phyloP scores from a whole-genome alignment of 2,113 vertebrate genomes.

The Lepidothrix coronata region DNA sequence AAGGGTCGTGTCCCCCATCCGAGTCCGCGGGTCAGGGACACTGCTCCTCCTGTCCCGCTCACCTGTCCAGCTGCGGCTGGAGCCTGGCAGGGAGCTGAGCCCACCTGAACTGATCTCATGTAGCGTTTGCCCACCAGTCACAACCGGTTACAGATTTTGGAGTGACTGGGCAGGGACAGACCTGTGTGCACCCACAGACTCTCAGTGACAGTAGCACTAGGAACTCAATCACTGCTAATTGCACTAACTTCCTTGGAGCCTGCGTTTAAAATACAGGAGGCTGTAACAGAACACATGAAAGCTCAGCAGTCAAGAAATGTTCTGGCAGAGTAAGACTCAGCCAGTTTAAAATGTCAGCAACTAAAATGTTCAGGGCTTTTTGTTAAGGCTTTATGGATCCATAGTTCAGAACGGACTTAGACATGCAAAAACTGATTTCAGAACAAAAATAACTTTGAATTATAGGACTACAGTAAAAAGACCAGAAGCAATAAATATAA shows the following conservation, averaged over 20 bases:
- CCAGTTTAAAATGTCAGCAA: neutral
- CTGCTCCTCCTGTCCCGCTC: neutral
- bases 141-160: neutral
- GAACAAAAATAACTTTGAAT: neutral
- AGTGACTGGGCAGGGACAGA: neutral
- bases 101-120: constrained; percentile 44
- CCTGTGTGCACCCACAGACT: neutral
- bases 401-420: neutral
- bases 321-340: neutral
- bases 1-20: neutral
- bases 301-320: neutral
- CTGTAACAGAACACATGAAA: neutral
- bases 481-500: neutral
- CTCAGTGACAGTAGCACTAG: constrained; percentile 7
- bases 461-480: neutral
- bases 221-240: neutral
- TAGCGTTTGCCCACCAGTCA: constrained; percentile 27
- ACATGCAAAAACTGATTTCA: neutral
- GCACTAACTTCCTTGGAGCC: neutral
- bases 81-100: neutral
- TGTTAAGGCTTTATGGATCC: neutral
- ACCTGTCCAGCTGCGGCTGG: neutral
- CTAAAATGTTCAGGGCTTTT: neutral
- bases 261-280: constrained; percentile 1
- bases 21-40: neutral